A percentile compares a stretch with the other conserved stretches of the same genome.
Conservation (phyloP, 2,888 invertebrate species). For the Agrenia bidenticulata region DNA sequence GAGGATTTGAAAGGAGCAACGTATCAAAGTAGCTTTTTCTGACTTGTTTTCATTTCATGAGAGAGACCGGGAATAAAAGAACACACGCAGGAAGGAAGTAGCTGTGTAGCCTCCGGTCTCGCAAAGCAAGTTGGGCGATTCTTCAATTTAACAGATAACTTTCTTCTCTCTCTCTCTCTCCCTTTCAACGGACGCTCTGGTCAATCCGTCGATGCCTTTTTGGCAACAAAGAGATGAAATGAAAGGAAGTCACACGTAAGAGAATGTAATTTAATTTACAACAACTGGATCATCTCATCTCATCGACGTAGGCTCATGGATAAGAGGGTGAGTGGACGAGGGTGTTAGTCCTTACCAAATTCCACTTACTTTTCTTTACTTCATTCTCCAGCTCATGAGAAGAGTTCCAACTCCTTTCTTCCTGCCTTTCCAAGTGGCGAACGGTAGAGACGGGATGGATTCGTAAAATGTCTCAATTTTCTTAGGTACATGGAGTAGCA, state of each 20-base stretch:
- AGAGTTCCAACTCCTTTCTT: too few species aligned
- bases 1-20: neutral
- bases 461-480: too few species aligned
- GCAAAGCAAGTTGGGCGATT: neutral
- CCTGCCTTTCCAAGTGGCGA: too few species aligned
- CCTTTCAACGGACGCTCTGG: neutral
- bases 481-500: too few species aligned
- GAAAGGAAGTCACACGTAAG: constrained; percentile 25
- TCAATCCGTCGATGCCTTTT: neutral
- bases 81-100: constrained; percentile 15
- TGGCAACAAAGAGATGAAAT: neutral
- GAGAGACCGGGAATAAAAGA: too few species aligned
- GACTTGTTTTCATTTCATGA: too few species aligned
- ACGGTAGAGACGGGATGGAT: too few species aligned
- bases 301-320: too few species aligned
- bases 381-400: too few species aligned
- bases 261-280: constrained; percentile 42
- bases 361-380: too few species aligned
- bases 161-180: neutral
- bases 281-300: constrained; percentile 28
- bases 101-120: neutral
- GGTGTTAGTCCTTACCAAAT: too few species aligned
- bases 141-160: constrained; percentile 1
- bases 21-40: constrained; percentile 2
- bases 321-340: too few species aligned